Evolutionary conservation across 2,797 vertebrate genomes (phyloP), one percentile per base, ranked within the genome.

Genomic region (Austrolebias charrua): DNA sequence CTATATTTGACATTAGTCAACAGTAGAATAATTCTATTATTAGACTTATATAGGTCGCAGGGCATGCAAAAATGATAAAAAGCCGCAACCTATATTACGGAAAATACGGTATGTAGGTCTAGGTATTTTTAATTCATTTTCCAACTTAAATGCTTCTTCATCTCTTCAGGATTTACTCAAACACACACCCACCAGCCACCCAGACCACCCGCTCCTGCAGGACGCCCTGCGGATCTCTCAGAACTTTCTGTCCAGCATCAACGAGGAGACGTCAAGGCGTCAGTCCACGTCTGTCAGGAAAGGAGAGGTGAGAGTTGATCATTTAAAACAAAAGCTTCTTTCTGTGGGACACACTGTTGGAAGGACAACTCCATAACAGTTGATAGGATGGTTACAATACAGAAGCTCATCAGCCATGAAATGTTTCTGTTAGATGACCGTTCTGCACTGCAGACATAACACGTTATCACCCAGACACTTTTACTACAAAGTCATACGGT

Each of bases 231-330:
- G 96, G 5, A 99, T 99, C 89, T 98, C 98, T 0, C 98, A 99
- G 90, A 99, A 98, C 90, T 99, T 99, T 88, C 88, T 99, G 72
- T 99, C 98, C 73, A 98, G 96, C 89, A 98, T 99, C 90, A 99
- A 99, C 0, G 97, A 98, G 84, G 96, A 99, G 90, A 95, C 95
- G 0, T 96, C 96, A 15, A 93, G 97, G 4, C 92, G 97, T 2
- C 97, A 98, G 76, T 96, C 95, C 49, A 95, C 98, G 94, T 97
- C 95, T 0, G 95, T 98, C 18, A 96, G 95, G 83, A 98, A 98
- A 71, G 98, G 96, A 71, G 98, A 99, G 95, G 98, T 98, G 71
- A 93, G 94, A n/a, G 7, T 59, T 54, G 18, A 7, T 16, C 55
- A 16, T 31, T 52, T 61, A 44, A 55, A 46, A 18, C 6, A 45